These are phyloP conservation scores for Germaria angustata DNA, from an alignment of 2,888 invertebrate species.

Conservation along the genomic window DNA sequence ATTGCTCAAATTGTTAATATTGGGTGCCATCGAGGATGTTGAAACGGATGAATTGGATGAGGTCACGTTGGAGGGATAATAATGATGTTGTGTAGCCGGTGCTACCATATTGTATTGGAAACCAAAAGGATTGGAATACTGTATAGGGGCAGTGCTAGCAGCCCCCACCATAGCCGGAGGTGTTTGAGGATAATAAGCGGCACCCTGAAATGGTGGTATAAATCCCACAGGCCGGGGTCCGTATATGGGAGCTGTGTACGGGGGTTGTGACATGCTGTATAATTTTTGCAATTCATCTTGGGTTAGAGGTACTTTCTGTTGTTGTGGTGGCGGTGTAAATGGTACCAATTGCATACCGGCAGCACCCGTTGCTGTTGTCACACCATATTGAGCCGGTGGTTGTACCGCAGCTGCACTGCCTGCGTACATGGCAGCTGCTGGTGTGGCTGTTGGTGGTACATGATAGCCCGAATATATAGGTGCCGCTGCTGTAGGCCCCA, in stretches of 20 bases:
- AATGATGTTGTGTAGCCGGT: constrained; percentile 11
- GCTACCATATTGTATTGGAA: constrained; percentile 68
- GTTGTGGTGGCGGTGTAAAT: constrained; percentile 72
- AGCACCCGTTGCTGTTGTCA: constrained; percentile 66
- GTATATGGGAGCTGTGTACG: constrained; percentile 60
- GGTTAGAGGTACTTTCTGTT: constrained; percentile 76
- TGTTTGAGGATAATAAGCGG: constrained; percentile 41
- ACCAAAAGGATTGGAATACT: constrained; percentile 70
- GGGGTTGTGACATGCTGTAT: constrained; percentile 75
- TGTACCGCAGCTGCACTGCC: constrained; percentile 60
- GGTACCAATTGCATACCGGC: constrained; percentile 76
- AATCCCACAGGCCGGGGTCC: constrained; percentile 63
- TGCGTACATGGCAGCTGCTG: constrained; percentile 51
- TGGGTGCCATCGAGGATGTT: constrained; percentile 23
- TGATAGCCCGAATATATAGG: constrained; percentile 58
- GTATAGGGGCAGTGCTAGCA: constrained; percentile 63
- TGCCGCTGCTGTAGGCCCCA: constrained; percentile 72
- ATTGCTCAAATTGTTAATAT: background rate
- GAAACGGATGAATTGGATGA: constrained; percentile 21
- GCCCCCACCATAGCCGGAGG: constrained; percentile 35
- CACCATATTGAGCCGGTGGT: constrained; percentile 64
- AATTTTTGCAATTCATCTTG: constrained; percentile 77
- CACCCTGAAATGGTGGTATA: constrained; percentile 40
- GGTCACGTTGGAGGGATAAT: constrained; percentile 31
- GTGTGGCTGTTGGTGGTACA: constrained; percentile 9